A percentile compares a stretch with the other conserved stretches of the same genome.
These are phyloP conservation scores for Limnephilus auricula DNA, from an alignment of 2,888 invertebrate species.

Conservation along the genomic window DNA sequence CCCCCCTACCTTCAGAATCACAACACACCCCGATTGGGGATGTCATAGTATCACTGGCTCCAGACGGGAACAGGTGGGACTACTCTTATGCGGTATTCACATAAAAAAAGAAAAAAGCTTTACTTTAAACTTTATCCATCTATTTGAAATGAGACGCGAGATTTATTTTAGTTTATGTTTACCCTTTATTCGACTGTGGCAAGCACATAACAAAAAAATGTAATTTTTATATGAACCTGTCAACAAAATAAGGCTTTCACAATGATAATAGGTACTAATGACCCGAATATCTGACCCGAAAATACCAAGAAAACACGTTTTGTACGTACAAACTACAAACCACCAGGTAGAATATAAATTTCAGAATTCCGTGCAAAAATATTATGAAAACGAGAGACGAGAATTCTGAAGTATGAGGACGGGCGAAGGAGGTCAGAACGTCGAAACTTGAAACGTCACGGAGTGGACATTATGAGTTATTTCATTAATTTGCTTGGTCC, in stretches of 20 bases:
- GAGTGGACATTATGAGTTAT: background rate
- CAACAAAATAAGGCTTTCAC: constrained; percentile 28
- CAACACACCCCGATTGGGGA: no score
- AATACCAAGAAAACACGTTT: constrained; percentile 12
- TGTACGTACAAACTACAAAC: background rate
- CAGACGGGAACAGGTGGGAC: no score
- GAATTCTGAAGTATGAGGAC: background rate
- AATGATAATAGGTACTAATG: constrained; percentile 4
- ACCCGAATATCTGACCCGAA: constrained; percentile 36
- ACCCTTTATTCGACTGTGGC: background rate
- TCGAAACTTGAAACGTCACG: background rate
- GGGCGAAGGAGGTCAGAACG: constrained; percentile 30
- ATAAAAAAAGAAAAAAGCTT: no score
- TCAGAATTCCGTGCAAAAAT: constrained; percentile 30
- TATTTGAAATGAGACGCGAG: background rate
- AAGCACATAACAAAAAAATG: background rate
- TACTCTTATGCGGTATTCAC: no score
- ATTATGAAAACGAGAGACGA: background rate
- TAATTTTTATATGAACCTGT: background rate
- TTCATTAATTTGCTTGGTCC: background rate
- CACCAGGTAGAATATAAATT: background rate
- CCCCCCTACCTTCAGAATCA: no score
- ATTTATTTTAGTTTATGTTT: background rate
- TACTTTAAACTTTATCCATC: background rate
- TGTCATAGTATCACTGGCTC: no score